phyloP scores from a whole-genome alignment of 92 coral and sea anemone species.

The Siderastrea radians region DNA sequence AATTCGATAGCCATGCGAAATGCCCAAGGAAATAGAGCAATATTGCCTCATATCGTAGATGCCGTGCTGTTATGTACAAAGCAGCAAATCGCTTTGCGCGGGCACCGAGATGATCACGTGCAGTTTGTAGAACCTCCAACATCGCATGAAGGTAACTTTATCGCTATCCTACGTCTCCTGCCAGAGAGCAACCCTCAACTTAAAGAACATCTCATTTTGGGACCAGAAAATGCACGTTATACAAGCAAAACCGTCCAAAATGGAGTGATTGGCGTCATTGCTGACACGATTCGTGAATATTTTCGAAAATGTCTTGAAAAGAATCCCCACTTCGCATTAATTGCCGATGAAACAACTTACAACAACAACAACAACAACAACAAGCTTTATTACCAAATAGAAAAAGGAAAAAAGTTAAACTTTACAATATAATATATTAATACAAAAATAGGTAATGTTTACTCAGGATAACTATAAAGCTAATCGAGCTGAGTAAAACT shows the following conservation, averaged over 20 bases:
- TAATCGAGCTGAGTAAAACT: too few species aligned
- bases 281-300: constrained; percentile 71
- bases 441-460: too few species aligned
- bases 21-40: constrained; percentile 63
- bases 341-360: constrained; percentile 76
- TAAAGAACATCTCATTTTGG: constrained; percentile 56
- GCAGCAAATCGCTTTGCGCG: constrained; percentile 80
- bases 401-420: too few species aligned
- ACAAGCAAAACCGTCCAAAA: constrained; percentile 79
- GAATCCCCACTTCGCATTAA: constrained; percentile 71
- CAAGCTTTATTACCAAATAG: too few species aligned
- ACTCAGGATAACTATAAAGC: too few species aligned
- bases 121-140: constrained; percentile 67
- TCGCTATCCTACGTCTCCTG: constrained; percentile 67
- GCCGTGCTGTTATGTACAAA: constrained; percentile 72
- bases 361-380: too few species aligned
- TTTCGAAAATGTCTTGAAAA: constrained; percentile 71
- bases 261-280: constrained; percentile 65
- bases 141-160: constrained; percentile 62
- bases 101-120: constrained; percentile 75
- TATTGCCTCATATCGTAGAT: constrained; percentile 81
- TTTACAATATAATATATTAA: too few species aligned
- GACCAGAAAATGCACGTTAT: constrained; percentile 76
- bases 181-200: constrained; percentile 74
- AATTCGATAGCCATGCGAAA: background rate